Evolutionary conservation across 2,113 vertebrate genomes (phyloP).

Genomic region (Bubalus kerabau): DNA sequence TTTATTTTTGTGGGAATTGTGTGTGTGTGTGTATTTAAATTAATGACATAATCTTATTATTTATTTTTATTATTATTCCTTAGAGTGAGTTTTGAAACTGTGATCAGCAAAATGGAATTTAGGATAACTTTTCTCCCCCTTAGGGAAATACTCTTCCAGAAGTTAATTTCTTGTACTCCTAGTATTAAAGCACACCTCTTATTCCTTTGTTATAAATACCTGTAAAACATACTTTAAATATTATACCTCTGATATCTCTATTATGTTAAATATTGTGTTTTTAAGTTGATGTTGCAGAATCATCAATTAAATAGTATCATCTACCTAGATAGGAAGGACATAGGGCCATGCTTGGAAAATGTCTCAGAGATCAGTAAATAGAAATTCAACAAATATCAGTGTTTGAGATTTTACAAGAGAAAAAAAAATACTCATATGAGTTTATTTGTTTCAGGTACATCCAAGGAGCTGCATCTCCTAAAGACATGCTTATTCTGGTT

Average conservation of each 20-base stretch:
- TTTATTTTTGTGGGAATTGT: background rate
- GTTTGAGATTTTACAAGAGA: background rate
- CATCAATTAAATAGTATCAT: background rate
- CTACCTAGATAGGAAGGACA: background rate
- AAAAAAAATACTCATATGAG: background rate
- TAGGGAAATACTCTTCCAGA: background rate
- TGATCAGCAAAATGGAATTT: background rate
- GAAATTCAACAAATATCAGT: background rate
- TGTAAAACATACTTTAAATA: background rate
- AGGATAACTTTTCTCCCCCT: background rate
- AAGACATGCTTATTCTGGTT: constrained; percentile 98
- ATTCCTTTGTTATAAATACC: background rate
- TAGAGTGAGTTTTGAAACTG: background rate
- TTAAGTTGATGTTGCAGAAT: background rate
- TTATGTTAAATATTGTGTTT: background rate
- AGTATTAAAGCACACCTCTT: background rate
- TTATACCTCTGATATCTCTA: background rate
- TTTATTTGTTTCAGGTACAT: constrained; percentile 90
- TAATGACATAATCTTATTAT: background rate
- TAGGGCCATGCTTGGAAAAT: background rate
- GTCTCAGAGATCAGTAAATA: background rate
- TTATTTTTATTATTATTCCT: background rate
- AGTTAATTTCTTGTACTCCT: background rate
- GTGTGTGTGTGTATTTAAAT: background rate
- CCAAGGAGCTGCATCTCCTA: constrained; percentile 97